A percentile compares a stretch with the other conserved stretches of the same genome.
These are phyloP conservation scores for Hozukius guyotensis DNA, from an alignment of 2,797 vertebrate species.

Conservation along the genomic window DNA sequence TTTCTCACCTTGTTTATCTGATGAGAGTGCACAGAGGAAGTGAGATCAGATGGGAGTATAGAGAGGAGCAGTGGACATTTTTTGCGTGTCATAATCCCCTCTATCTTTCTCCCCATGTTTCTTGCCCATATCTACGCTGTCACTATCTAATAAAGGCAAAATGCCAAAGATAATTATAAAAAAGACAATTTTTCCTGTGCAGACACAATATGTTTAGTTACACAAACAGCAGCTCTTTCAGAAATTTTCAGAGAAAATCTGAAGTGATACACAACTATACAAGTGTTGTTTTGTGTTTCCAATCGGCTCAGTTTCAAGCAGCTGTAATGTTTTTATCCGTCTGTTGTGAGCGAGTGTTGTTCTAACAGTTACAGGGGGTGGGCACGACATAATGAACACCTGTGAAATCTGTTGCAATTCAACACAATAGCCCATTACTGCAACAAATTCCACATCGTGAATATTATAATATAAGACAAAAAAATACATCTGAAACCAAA, in stretches of 20 bases:
- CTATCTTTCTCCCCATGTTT: neutral
- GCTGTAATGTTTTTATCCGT: neutral
- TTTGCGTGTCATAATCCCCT: neutral
- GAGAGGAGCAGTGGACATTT: neutral
- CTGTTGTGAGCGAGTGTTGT: neutral
- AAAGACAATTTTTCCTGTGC: neutral
- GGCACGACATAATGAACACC: constrained; percentile 13
- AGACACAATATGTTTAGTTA: neutral
- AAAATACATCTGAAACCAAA: neutral
- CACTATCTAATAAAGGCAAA: neutral
- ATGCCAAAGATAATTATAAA: neutral
- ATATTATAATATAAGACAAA: neutral
- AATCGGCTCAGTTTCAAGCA: constrained; percentile 4
- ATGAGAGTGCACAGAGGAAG: neutral
- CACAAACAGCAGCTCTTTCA: neutral
- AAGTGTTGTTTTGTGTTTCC: neutral
- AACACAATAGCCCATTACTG: constrained; percentile 8
- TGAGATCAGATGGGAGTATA: neutral
- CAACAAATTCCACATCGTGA: neutral
- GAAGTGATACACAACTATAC: neutral
- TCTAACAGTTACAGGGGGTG: neutral
- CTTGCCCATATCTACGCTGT: neutral
- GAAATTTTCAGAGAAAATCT: neutral
- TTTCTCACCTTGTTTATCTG: neutral
- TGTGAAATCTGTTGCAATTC: constrained; percentile 14